Conservation (phyloP, 2,888 invertebrate species). For the Iselma pallidipennis region DNA sequence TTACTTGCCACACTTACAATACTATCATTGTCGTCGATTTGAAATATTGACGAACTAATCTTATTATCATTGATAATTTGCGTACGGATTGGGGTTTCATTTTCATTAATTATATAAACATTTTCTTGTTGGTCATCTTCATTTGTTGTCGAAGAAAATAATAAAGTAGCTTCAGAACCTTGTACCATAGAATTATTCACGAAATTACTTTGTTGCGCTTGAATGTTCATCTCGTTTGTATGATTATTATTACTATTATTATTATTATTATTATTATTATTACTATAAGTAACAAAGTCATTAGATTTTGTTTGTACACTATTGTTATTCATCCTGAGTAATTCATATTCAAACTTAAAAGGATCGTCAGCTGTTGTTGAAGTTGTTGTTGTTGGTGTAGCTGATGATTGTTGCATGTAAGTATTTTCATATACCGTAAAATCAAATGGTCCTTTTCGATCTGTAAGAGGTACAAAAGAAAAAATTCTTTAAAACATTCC, state of each 20-base stretch:
- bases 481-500: constrained; percentile 6
- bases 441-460: constrained; percentile 34
- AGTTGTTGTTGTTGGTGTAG: not conserved
- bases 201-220: constrained; percentile 5
- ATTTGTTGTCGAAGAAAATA: constrained; percentile 18
- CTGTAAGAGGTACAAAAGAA: constrained; percentile 30
- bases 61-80: constrained; percentile 15
- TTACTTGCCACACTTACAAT: constrained; percentile 9
- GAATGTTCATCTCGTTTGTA: constrained; percentile 16
- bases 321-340: constrained; percentile 17
- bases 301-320: constrained; percentile 21
- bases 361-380: constrained; percentile 12
- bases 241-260: constrained; percentile 17
- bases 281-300: constrained; percentile 23
- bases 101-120: constrained; percentile 22
- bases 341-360: constrained; percentile 29
- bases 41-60: constrained; percentile 14
- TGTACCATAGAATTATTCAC: constrained; percentile 17
- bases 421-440: constrained; percentile 27
- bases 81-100: constrained; percentile 23
- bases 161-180: constrained; percentile 21
- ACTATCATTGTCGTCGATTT: constrained; percentile 21
- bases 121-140: constrained; percentile 19
- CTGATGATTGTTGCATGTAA: not conserved
- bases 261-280: constrained; percentile 17